Percentiles rank a stretch among this genome's conserved stretches.
Evolutionary conservation across 53 echinoderm and acorn worm species (phyloP).

Genomic region (Astropecten irregularis): DNA sequence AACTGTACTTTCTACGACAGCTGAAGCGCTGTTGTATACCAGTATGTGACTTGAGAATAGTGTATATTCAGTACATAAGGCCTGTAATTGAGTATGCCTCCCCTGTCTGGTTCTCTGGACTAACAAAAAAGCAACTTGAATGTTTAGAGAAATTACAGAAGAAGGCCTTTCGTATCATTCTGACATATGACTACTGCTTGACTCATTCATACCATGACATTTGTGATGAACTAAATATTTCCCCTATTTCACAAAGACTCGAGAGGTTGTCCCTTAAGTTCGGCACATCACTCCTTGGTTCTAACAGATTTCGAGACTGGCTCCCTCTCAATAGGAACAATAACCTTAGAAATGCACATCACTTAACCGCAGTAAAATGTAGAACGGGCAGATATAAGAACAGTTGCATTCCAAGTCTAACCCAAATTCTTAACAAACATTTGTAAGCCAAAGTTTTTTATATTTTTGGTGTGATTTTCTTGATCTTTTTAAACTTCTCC

Average conservation of each 20-base stretch:
- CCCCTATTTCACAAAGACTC: no score
- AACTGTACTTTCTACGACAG: slow-evolving; percentile 1
- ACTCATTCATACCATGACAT: not conserved
- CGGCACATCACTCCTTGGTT: not conserved
- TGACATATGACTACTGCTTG: not conserved
- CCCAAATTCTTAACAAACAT: not conserved
- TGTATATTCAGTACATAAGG: not conserved
- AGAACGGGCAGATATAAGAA: no score
- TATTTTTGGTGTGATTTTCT: not conserved
- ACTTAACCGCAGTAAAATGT: not conserved
- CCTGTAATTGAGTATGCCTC: no score
- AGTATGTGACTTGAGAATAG: not conserved
- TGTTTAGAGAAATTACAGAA: not conserved
- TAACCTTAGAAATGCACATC: not conserved
- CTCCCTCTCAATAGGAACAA: not conserved
- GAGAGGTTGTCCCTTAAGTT: no score
- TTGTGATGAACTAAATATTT: not conserved
- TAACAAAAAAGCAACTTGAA: not conserved
- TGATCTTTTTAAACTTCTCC: no score
- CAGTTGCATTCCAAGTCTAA: not conserved
- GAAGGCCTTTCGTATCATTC: not conserved
- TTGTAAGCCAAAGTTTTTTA: not conserved
- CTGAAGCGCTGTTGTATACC: not conserved
- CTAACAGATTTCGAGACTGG: not conserved
- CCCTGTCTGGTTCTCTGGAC: not conserved